Evolutionary conservation across 2,888 invertebrate species (phyloP).

Genomic region (Spisula solida): DNA sequence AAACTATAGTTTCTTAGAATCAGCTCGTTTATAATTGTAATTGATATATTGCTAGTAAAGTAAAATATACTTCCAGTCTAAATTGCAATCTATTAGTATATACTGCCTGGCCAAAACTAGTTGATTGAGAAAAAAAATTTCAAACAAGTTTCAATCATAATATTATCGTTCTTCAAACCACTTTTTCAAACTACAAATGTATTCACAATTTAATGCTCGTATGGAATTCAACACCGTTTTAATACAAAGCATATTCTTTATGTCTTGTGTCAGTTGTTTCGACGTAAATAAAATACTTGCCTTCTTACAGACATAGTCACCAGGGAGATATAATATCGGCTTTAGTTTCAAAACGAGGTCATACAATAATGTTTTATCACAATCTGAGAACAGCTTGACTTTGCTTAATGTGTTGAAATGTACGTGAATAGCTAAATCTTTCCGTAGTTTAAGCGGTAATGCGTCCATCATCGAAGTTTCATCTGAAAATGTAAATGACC

Average conservation of each 20-base stretch:
- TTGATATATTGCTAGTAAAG: too few relatives aligned
- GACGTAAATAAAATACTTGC: conserved; percentile 83
- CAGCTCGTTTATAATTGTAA: too few relatives aligned
- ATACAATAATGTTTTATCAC: conserved; percentile 91
- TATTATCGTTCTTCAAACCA: background rate
- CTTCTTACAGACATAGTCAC: conserved; percentile 96
- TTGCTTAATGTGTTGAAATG: conserved; percentile 96
- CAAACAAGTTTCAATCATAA: background rate
- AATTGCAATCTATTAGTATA: too few relatives aligned
- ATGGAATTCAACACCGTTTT: background rate
- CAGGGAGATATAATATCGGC: conserved; percentile 95
- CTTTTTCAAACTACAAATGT: background rate
- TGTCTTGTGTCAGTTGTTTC: too few relatives aligned
- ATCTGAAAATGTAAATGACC: conserved; percentile 89
- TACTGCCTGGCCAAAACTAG: too few relatives aligned
- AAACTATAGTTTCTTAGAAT: too few relatives aligned
- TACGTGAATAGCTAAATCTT: conserved; percentile 94
- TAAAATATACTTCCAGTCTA: too few relatives aligned
- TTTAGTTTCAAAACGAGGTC: conserved; percentile 96
- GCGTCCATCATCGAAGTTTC: conserved; percentile 94
- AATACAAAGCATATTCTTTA: background rate
- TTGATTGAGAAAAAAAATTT: too few relatives aligned
- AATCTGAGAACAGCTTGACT: conserved; percentile 95
- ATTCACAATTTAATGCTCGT: background rate
- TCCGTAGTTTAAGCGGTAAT: conserved; percentile 96